A percentile compares a stretch with the other conserved stretches of the same genome.
phyloP scores from a whole-genome alignment of 2,113 vertebrate genomes.

The Narcine bancroftii region DNA sequence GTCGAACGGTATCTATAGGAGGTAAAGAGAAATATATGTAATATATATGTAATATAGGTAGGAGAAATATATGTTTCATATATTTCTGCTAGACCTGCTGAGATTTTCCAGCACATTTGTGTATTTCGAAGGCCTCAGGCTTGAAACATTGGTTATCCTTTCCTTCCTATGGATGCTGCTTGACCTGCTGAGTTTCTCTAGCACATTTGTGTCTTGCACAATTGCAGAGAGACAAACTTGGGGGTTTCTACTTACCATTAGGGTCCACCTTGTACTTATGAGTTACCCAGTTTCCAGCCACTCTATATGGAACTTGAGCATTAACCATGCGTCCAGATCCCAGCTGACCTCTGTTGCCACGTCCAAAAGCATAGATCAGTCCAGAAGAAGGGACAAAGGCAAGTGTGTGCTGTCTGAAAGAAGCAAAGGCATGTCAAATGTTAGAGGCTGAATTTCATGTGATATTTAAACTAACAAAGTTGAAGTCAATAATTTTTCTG shows the following conservation, averaged over 20 bases:
- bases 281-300: constrained; percentile 66
- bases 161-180: no score
- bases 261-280: constrained; percentile 58
- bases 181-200: no score
- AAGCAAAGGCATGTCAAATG: not conserved
- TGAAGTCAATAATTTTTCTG: not conserved
- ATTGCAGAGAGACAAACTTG: not conserved
- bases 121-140: no score
- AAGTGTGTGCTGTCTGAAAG: constrained; percentile 80
- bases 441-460: not conserved
- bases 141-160: no score
- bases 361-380: constrained; percentile 88
- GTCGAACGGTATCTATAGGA: no score
- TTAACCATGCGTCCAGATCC: constrained; percentile 73
- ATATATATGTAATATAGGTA: no score
- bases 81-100: no score
- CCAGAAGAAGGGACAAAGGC: constrained; percentile 90
- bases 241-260: constrained; percentile 56
- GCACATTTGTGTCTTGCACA: no score
- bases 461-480: not conserved
- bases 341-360: constrained; percentile 82
- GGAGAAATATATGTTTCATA: no score
- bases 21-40: no score
- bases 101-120: no score
- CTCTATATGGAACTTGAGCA: constrained; percentile 71